Evolutionary conservation across 2,797 vertebrate genomes (phyloP).

Genomic region (Trachops cirrhosus): DNA sequence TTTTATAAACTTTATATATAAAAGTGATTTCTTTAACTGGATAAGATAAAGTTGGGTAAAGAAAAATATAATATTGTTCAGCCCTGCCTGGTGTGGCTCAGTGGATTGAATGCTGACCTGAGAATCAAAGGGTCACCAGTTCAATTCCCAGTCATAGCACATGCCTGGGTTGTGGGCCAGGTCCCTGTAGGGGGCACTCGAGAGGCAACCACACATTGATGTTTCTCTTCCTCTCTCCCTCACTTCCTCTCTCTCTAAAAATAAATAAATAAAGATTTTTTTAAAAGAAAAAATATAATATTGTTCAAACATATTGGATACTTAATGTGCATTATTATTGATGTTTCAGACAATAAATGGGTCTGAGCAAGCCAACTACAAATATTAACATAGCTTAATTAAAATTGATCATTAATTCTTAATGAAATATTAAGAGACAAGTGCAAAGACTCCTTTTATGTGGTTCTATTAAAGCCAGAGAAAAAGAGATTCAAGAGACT

Average conservation of each 20-base stretch:
- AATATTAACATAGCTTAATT: slow-evolving; percentile 56
- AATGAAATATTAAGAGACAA: slow-evolving; percentile 9
- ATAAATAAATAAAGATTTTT: too few relatives aligned
- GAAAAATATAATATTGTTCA: too few relatives aligned
- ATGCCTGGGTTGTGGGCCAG: too few relatives aligned
- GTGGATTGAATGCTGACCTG: too few relatives aligned
- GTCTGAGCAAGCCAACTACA: slow-evolving; percentile 43
- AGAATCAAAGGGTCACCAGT: too few relatives aligned
- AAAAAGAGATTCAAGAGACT: not conserved
- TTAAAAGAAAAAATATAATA: slow-evolving; percentile 12
- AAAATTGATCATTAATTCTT: slow-evolving; percentile 60
- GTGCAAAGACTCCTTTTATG: not conserved
- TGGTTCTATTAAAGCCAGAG: not conserved
- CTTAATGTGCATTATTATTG: slow-evolving; percentile 19
- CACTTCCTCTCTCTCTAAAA: too few relatives aligned
- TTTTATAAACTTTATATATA: not conserved
- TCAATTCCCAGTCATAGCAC: too few relatives aligned
- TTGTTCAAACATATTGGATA: slow-evolving; percentile 11
- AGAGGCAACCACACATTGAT: too few relatives aligned
- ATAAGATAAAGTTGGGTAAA: not conserved
- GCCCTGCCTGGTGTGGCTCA: too few relatives aligned
- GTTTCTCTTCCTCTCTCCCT: too few relatives aligned
- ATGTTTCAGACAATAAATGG: slow-evolving; percentile 46
- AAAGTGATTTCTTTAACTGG: not conserved
- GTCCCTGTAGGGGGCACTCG: too few relatives aligned